These are phyloP conservation scores for Phrynocephalus versicolor DNA, from an alignment of 2,113 vertebrate species.

Conservation along the genomic window DNA sequence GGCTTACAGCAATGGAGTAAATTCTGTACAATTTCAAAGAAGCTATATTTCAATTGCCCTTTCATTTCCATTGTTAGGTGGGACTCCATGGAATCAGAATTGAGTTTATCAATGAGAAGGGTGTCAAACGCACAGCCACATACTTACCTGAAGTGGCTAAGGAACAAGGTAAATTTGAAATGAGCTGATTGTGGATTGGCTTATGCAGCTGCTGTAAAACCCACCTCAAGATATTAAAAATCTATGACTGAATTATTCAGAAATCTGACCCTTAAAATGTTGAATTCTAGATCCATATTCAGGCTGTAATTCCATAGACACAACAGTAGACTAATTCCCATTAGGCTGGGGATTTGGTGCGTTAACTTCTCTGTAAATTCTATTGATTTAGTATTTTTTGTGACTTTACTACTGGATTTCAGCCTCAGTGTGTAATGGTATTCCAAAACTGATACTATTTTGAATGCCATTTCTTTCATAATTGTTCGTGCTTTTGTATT, in stretches of 20 bases:
- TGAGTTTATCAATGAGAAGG: constrained; percentile 87
- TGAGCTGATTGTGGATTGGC: constrained; percentile 44
- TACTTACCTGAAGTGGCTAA: constrained; percentile 88
- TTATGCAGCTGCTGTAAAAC: constrained; percentile 8
- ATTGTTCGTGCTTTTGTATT: constrained; percentile 41
- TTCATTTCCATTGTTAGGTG: constrained; percentile 76
- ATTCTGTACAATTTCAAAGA: constrained; percentile 43
- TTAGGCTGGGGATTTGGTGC: too few species aligned
- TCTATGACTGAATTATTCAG: background rate
- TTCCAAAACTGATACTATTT: background rate
- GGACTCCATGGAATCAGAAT: constrained; percentile 87
- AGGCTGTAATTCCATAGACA: background rate
- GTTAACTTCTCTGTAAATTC: too few species aligned
- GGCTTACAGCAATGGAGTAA: constrained; percentile 17
- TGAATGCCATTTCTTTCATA: background rate
- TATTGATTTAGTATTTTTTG: too few species aligned
- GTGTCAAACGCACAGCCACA: constrained; percentile 85
- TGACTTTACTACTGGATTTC: too few species aligned
- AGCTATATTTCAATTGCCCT: constrained; percentile 62
- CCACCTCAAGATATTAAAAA: background rate
- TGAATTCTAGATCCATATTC: background rate
- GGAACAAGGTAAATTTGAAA: constrained; percentile 82
- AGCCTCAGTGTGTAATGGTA: background rate
- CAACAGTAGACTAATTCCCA: too few species aligned
- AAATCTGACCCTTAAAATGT: background rate